Conservation (phyloP, 2,888 invertebrate species). For the Callinectes sapidus region DNA sequence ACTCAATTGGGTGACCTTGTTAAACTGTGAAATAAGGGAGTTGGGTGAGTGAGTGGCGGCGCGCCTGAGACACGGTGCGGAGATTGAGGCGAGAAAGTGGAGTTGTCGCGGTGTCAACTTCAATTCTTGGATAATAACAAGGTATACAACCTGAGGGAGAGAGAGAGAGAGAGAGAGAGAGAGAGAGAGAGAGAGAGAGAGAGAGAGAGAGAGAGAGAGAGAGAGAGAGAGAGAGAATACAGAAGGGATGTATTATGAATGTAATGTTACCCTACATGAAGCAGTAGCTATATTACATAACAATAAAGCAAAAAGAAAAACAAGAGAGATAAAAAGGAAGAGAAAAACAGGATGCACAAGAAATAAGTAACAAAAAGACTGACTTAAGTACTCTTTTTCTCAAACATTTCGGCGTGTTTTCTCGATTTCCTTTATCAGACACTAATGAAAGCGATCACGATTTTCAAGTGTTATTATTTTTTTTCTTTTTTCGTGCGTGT, state of each 20-base stretch:
- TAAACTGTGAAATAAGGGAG: constrained; percentile 16
- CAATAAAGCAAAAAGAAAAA: not conserved
- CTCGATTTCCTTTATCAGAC: too few relatives aligned
- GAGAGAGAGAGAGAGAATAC: too few relatives aligned
- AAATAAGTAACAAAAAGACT: not conserved
- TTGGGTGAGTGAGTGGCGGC: not conserved
- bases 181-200: not conserved
- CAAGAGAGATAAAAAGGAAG: not conserved
- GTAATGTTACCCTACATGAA: not conserved
- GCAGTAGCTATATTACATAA: not conserved
- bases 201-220: not conserved
- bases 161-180: not conserved
- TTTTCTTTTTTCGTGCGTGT: too few relatives aligned
- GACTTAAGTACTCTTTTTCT: too few relatives aligned
- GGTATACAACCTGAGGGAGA: not conserved
- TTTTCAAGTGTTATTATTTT: too few relatives aligned
- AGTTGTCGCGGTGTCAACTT: not conserved
- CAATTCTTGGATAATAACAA: not conserved
- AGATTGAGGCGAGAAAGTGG: not conserved
- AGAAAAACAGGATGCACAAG: not conserved
- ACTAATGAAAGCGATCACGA: too few relatives aligned
- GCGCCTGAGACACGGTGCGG: not conserved
- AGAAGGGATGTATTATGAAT: not conserved
- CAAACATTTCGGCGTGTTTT: too few relatives aligned
- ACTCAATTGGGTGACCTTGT: not conserved